These are phyloP conservation scores for Trichogramma pretiosum DNA, from an alignment of 1,140 invertebrate genomes.

Conservation along the genomic window DNA sequence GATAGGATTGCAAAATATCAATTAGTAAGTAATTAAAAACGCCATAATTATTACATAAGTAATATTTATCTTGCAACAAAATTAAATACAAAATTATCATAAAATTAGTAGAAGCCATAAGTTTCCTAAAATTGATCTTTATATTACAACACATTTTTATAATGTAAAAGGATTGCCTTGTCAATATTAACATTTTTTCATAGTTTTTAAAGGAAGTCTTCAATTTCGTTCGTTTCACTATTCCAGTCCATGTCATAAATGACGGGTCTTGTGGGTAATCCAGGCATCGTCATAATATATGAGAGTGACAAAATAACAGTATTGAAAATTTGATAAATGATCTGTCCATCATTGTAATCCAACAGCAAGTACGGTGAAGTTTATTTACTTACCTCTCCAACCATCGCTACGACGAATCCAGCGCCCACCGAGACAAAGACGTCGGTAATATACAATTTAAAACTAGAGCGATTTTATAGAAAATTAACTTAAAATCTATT, in stretches of 20 bases:
- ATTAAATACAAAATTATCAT: constrained; percentile 15
- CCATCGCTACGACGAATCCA: constrained; percentile 87
- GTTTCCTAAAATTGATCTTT: constrained; percentile 2
- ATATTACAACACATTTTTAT: constrained; percentile 4
- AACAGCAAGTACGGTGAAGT: constrained; percentile 2
- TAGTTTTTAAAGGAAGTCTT: constrained; percentile 73
- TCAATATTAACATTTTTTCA: constrained; percentile 15
- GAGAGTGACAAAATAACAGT: constrained; percentile 5
- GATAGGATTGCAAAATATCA: neutral
- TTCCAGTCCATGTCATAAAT: constrained; percentile 98
- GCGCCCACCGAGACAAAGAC: constrained; percentile 88
- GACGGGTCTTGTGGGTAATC: constrained; percentile 85
- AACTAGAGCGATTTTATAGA: no score
- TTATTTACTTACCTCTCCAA: constrained; percentile 66
- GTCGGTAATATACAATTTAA: constrained; percentile 77
- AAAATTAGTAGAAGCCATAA: neutral
- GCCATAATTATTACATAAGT: constrained; percentile 1
- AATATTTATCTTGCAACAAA: constrained; percentile 13
- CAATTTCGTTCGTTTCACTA: constrained; percentile 76
- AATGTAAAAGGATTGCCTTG: constrained; percentile 11
- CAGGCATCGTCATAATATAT: constrained; percentile 85
- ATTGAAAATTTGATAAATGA: constrained; percentile 7
- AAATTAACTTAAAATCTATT: no score
- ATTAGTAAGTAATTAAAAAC: neutral
- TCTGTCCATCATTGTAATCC: no score